phyloP scores from a whole-genome alignment of 2,888 invertebrate species.

The Rotaria socialis region DNA sequence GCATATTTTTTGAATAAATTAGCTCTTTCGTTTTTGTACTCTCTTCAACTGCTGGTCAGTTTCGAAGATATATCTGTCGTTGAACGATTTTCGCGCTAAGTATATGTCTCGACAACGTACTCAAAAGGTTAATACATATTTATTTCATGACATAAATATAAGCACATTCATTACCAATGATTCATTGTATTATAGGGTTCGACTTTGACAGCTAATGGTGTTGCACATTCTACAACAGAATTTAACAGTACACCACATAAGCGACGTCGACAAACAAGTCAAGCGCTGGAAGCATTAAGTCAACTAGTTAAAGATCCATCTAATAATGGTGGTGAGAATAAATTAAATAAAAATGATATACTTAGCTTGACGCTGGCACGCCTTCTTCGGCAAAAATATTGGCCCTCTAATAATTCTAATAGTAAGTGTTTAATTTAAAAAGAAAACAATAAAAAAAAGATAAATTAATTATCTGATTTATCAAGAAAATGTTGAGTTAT shows the following conservation, averaged over 20 bases:
- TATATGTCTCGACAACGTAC: neutral
- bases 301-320: neutral
- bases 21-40: neutral
- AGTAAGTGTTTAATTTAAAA: neutral
- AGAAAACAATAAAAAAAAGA: neutral
- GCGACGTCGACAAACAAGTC: neutral
- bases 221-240: neutral
- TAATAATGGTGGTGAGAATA: neutral
- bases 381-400: neutral
- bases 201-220: neutral
- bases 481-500: neutral
- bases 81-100: neutral
- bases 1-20: neutral
- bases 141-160: too few relatives aligned
- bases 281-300: neutral
- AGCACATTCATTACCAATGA: neutral
- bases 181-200: neutral
- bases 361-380: neutral
- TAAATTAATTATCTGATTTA: neutral
- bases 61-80: neutral
- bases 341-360: conserved; percentile 9
- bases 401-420: neutral
- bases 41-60: conserved; percentile 2
- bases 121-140: neutral
- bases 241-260: neutral